A percentile compares a stretch with the other conserved stretches of the same genome.
These are phyloP conservation scores for Reticulitermes lucifugus DNA, from an alignment of 2,888 invertebrate genomes.

Conservation along the genomic window DNA sequence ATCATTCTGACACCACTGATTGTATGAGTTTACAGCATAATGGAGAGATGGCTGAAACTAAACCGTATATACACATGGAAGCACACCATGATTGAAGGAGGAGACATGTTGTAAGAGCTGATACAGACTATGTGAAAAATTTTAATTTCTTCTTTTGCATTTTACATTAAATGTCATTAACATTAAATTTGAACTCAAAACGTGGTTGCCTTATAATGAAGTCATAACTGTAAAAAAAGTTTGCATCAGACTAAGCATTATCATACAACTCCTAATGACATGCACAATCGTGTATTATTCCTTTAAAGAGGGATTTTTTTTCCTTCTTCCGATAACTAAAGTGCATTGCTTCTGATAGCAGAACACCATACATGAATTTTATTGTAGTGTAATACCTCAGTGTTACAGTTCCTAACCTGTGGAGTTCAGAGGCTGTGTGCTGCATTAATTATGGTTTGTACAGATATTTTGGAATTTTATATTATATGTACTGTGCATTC, in stretches of 20 bases:
- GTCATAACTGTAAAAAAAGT: neutral
- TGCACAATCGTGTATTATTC: neutral
- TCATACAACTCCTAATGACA: neutral
- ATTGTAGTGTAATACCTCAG: neutral
- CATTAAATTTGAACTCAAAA: neutral
- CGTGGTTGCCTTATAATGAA: conserved; percentile 2
- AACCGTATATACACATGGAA: neutral
- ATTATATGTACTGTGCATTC: neutral
- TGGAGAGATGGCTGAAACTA: neutral
- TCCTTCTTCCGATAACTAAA: neutral
- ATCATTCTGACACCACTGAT: neutral
- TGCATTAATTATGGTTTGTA: neutral
- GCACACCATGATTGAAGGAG: neutral
- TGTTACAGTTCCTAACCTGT: neutral
- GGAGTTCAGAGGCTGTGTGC: neutral
- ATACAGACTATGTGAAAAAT: no score
- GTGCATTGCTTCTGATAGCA: neutral
- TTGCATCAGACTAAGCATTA: neutral
- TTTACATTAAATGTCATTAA: no score
- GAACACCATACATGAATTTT: neutral
- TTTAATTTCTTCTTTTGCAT: no score
- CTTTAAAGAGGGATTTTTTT: neutral
- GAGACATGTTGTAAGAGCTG: no score
- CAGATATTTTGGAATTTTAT: neutral
- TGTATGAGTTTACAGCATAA: neutral